Evolutionary conservation across 2,797 vertebrate genomes (phyloP), one percentile per base, ranked within the genome.

Genomic region (Dicrostonyx torquatus): DNA sequence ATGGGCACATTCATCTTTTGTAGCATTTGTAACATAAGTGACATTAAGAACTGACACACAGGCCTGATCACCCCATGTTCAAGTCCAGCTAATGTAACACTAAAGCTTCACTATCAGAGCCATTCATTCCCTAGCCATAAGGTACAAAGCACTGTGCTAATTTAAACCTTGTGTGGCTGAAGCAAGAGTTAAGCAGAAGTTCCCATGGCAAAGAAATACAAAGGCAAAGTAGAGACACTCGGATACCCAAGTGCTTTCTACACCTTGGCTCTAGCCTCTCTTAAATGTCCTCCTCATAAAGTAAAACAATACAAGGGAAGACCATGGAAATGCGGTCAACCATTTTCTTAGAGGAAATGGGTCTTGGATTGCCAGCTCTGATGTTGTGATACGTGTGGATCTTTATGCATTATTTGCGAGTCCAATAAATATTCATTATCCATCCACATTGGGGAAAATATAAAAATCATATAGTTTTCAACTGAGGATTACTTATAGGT

Each of bases 181-280:
- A 96, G 89, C 17, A 55, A 97, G 94, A 1, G 5, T 85, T 48
- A 93, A 7, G 3, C 14, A 92, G 90, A 93, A 92, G 0, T 1
- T 45, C 48, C 94, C n/a, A 58, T 80, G 80, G 24, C 96, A 95
- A 68, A 97, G 48, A 93, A 40, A 72, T 0, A 95, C 0, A 22
- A 94, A 89, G 43, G 24, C 37, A 94, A 96, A 48, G 6, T 84
- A 10, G n/a, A 64, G 96, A 95, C 60, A 53, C 68, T 76, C 87
- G 43, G 15, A 80, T 94, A 40, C 58, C 29, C 55, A 86, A 84
- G 70, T 14, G 93, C 62, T 48, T 80, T 87, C 94, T 45, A 73
- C 88, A 50, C 15, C n/a, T 62, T 66, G 73, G 91, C 87, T 90
- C 0, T 0, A 18, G 53, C 72, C 48, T 91, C 26, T 70, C 64